Conservation (phyloP, 2,113 vertebrate genomes). For the Gnathonemus echidnorhynchus region DNA sequence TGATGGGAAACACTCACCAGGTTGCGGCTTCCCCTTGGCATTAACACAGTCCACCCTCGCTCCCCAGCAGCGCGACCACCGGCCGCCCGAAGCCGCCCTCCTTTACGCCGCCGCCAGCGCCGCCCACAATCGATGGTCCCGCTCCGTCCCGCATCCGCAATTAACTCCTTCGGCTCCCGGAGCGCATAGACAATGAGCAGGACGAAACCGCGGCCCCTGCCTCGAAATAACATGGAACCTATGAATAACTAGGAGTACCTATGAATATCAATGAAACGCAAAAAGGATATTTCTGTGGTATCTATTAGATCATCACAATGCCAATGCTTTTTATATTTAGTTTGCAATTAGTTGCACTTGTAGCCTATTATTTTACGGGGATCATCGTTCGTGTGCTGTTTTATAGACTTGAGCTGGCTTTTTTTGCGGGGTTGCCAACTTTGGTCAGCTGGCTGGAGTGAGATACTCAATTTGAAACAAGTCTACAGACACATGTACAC, state of each 20-base stretch:
- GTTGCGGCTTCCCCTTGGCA: not conserved
- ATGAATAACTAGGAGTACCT: not conserved
- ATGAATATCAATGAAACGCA: not conserved
- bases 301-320: not conserved
- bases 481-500: not conserved
- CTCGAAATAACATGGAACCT: not conserved
- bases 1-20: not conserved
- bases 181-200: not conserved
- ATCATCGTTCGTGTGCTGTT: not conserved
- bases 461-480: not conserved
- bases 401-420: not conserved
- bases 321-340: not conserved
- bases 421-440: not conserved
- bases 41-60: not conserved
- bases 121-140: conserved; percentile 1
- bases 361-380: not conserved
- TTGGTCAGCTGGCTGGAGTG: not conserved
- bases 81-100: not conserved
- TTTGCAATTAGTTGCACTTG: not conserved
- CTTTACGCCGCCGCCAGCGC: not conserved
- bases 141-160: not conserved
- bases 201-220: not conserved
- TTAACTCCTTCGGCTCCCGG: not conserved
- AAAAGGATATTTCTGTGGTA: not conserved
- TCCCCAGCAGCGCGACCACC: not conserved